Base-by-base conservation (phyloP, 2,888 invertebrate genomes). In the Pharmacophagus antenor region DNA sequence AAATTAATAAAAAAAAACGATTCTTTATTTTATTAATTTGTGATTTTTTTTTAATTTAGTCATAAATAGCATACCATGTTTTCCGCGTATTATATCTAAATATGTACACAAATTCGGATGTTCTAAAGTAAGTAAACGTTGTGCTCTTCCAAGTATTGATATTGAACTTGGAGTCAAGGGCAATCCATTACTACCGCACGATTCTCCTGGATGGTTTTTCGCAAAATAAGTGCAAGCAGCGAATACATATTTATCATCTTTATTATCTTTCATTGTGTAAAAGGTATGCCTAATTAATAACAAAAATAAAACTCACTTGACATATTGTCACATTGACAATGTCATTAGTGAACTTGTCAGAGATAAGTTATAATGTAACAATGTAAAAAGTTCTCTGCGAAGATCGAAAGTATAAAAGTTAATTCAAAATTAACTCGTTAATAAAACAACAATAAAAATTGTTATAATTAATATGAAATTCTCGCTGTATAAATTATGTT, bases 91-190 rank as follows among this genome's bases (percentile, higher is more conserved):
- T 57, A 99, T 94, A 84, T 98, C 98, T 47, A 99, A 88, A 85
- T 99, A 99, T 62, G 95, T 94, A 73, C 97, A 97, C 54, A 99
- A 90, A 85, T 96, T 93, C 0, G 94, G 93, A 82, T 98, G 97
- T 62, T 93, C 91, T 55, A 97, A 87, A 0, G 94, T 94, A 76
- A 96, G 95, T 17, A 99, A 88, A 62, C 93, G 91, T 79, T 98
- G 98, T 23, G 98, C 96, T 73, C 94, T 92, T 7, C 99, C 98
- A 58, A 97, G 92, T 75, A 99, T 98, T 58, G 97, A 96, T 63
- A 99, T 97, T 0, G 98, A 98, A 85, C 99, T 98, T 2, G 99
- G 98, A 1, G 99, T 99, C 20, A 99, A 89, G 0, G 99, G 99
- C 51, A 99, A 88, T 1, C 99, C 99, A 88, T 99, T 99, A 67